Conservation (phyloP, 1,140 invertebrate species). For the Panagrolaimus sp. region DNA sequence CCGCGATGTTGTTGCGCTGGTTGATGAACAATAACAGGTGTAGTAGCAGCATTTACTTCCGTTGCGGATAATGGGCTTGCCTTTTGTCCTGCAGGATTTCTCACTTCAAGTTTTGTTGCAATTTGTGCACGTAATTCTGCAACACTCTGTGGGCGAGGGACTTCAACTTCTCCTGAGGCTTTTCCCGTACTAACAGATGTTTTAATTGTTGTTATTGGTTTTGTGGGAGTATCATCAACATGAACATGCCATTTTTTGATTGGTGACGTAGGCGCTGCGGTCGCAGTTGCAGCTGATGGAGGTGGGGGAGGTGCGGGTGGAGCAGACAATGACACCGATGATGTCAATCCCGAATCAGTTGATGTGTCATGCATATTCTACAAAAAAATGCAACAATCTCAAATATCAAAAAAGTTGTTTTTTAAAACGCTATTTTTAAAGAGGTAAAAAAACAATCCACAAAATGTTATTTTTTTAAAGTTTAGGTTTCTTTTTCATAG, state of each 20-base stretch:
- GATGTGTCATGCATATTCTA: constrained; percentile 12
- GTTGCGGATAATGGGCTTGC: background rate
- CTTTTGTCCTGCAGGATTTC: background rate
- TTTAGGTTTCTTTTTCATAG: background rate
- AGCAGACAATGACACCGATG: background rate
- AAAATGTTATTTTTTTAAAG: background rate
- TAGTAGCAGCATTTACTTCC: background rate
- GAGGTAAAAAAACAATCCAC: background rate
- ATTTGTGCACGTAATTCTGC: constrained; percentile 11
- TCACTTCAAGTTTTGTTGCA: constrained; percentile 8
- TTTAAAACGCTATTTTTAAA: no score
- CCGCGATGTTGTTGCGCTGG: background rate
- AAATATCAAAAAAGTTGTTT: no score
- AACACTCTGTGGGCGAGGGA: constrained; percentile 2
- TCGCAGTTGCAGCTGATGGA: background rate
- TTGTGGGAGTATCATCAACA: background rate
- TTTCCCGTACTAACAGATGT: background rate
- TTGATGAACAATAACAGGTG: constrained; percentile 1
- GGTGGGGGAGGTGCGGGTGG: background rate
- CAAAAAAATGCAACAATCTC: constrained; percentile 3
- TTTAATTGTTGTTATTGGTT: background rate
- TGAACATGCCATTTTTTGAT: background rate
- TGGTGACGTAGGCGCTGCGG: background rate
- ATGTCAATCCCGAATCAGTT: constrained; percentile 7
- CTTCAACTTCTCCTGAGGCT: constrained; percentile 3